A percentile compares a stretch with the other conserved stretches of the same genome.
phyloP scores from a whole-genome alignment of 1,140 invertebrate species.

The Zaprionus vittiger region DNA sequence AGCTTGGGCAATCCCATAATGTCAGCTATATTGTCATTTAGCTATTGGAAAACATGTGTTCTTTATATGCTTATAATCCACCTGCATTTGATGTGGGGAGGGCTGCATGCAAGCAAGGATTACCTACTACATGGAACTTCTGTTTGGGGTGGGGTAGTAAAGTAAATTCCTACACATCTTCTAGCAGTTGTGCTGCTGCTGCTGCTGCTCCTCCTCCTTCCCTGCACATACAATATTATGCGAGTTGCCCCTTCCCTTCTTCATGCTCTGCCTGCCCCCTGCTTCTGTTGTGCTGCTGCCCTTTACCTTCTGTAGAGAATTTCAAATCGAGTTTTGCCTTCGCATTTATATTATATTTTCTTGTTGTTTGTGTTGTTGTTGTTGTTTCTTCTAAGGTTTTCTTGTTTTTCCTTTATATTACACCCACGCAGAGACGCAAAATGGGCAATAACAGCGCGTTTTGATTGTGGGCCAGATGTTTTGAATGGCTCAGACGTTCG shows the following conservation, averaged over 20 bases:
- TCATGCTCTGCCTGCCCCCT: neutral
- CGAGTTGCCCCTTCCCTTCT: neutral
- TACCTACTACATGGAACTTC: neutral
- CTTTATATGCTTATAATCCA: conserved; percentile 9
- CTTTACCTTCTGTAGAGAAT: conserved; percentile 29
- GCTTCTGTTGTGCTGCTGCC: neutral
- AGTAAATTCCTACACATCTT: conserved; percentile 12
- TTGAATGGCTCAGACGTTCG: conserved; percentile 56
- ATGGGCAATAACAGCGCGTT: conserved; percentile 65
- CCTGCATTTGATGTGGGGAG: neutral
- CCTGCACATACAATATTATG: neutral
- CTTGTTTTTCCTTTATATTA: conserved; percentile 39
- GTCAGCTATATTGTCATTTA: neutral
- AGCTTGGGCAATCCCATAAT: neutral
- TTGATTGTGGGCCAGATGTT: conserved; percentile 68
- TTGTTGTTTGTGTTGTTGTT: neutral
- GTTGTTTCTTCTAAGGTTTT: conserved; percentile 17
- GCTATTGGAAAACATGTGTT: neutral
- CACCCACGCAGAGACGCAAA: conserved; percentile 57
- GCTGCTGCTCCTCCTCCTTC: neutral
- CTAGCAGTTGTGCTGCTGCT: neutral
- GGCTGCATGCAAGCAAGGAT: neutral
- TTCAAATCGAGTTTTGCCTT: conserved; percentile 54
- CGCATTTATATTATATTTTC: conserved; percentile 30
- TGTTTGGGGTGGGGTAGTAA: neutral